These are phyloP conservation scores for Phocides pigmalion DNA, from an alignment of 1,140 invertebrate genomes.

Conservation along the genomic window DNA sequence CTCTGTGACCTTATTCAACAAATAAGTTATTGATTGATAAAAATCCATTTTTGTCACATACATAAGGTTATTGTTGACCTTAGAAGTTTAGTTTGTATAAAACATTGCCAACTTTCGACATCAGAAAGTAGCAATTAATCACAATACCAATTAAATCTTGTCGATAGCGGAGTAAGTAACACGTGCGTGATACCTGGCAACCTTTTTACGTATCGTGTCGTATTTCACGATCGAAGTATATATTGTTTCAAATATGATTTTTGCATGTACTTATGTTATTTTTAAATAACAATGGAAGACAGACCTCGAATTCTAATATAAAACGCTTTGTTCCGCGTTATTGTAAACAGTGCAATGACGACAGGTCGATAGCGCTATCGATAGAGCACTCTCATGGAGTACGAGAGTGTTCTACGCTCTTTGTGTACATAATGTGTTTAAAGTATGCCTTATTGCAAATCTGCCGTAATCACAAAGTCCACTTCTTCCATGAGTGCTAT, in stretches of 20 bases:
- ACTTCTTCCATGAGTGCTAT: background rate
- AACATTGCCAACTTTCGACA: no score
- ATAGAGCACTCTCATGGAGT: no score
- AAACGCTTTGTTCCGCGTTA: background rate
- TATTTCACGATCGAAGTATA: constrained; percentile 1
- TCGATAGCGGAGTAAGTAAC: background rate
- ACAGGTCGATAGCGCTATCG: background rate
- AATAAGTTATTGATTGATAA: no score
- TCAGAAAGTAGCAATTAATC: background rate
- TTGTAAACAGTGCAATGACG: background rate
- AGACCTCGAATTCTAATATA: background rate
- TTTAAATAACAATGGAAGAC: no score
- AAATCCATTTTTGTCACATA: no score
- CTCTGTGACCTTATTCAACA: no score
- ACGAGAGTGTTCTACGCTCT: background rate
- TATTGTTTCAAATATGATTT: no score
- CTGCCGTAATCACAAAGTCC: background rate
- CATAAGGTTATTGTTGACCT: no score
- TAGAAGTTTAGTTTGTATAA: no score
- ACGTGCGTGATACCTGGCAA: background rate
- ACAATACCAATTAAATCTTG: background rate
- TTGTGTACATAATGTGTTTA: background rate
- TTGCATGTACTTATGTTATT: no score
- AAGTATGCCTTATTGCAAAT: background rate
- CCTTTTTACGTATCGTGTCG: background rate